These are phyloP conservation scores for Myotis findleyi DNA, from an alignment of 2,797 vertebrate species.

Conservation along the genomic window DNA sequence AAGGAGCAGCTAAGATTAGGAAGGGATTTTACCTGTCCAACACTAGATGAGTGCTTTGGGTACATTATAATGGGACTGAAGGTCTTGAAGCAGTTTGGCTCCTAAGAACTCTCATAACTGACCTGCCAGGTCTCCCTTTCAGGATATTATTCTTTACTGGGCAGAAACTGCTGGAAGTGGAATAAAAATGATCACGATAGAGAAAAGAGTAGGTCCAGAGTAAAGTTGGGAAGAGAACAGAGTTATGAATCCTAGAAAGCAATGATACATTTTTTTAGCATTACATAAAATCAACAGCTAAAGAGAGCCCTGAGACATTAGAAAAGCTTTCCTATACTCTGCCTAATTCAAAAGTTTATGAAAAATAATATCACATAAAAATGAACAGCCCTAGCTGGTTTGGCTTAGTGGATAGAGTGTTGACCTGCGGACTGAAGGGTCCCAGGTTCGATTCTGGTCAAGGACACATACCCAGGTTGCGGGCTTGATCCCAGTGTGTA, in stretches of 20 bases:
- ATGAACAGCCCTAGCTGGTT: no score
- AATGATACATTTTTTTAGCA: slow-evolving; percentile 23
- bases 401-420: no score
- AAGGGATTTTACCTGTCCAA: slow-evolving; percentile 33
- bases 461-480: no score
- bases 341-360: background rate
- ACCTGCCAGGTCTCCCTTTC: background rate
- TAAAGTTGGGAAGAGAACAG: background rate
- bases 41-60: background rate
- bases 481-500: no score
- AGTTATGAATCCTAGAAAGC: slow-evolving; percentile 10
- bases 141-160: slow-evolving; percentile 4
- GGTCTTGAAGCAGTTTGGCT: background rate
- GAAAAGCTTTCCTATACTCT: background rate
- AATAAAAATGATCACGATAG: slow-evolving; percentile 3
- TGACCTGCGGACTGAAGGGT: no score
- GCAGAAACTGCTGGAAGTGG: background rate
- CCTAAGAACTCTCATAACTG: slow-evolving; percentile 2
- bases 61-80: slow-evolving; percentile 8
- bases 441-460: no score
- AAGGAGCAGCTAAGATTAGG: slow-evolving; percentile 23
- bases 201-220: background rate
- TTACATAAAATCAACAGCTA: background rate
- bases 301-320: background rate
- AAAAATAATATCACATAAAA: slow-evolving; percentile 14